These are phyloP conservation scores for Drosophila pruinosa DNA, from an alignment of 1,140 invertebrate species.

Conservation along the genomic window DNA sequence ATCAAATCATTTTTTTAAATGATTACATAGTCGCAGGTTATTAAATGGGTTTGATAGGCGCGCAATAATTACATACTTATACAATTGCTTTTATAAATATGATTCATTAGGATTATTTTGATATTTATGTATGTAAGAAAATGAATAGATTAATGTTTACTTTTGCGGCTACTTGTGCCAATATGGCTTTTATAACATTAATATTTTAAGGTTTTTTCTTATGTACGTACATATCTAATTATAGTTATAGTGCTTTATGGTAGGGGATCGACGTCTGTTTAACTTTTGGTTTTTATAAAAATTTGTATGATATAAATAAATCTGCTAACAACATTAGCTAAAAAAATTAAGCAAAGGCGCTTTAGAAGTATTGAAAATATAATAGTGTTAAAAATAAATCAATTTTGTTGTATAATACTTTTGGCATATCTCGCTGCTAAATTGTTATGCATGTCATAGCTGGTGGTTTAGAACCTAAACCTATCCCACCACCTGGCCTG, in stretches of 20 bases:
- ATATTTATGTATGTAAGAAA: constrained; percentile 42
- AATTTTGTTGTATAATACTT: constrained; percentile 74
- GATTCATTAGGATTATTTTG: constrained; percentile 28
- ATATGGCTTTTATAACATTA: constrained; percentile 63
- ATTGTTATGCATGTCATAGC: not conserved
- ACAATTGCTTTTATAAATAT: constrained; percentile 50
- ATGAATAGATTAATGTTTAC: constrained; percentile 25
- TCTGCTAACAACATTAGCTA: no score
- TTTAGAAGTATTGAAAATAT: constrained; percentile 36
- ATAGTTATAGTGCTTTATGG: constrained; percentile 49
- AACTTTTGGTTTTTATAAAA: not conserved
- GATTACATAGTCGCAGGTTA: constrained; percentile 31
- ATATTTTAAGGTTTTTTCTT: constrained; percentile 16
- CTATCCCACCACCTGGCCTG: constrained; percentile 1
- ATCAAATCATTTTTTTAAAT: constrained; percentile 59
- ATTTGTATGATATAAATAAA: constrained; percentile 51
- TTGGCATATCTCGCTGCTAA: constrained; percentile 67
- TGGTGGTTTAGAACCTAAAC: no score
- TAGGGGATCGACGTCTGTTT: constrained; percentile 9
- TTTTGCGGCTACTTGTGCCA: constrained; percentile 32
- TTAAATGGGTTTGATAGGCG: constrained; percentile 40
- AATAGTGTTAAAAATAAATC: constrained; percentile 50
- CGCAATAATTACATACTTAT: constrained; percentile 40
- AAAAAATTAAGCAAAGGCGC: constrained; percentile 27
- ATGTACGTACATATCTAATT: constrained; percentile 41